Conservation (phyloP, 2,113 vertebrate species). For the Cheilinus undulatus region DNA sequence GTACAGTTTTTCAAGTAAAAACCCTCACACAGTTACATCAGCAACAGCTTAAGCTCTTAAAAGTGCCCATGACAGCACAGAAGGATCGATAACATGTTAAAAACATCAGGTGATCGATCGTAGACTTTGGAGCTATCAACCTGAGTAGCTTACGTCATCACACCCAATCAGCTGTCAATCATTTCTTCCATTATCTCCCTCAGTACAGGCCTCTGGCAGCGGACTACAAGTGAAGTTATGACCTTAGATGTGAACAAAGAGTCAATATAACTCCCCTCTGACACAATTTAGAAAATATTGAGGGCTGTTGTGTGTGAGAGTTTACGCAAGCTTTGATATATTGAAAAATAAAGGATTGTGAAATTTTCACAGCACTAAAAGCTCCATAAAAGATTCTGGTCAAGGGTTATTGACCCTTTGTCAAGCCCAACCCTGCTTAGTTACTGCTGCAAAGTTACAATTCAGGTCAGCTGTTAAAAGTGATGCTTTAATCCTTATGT, state of each 20-base stretch:
- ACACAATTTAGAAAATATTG: background rate
- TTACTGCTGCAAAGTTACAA: too few relatives aligned
- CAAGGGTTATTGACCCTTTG: too few relatives aligned
- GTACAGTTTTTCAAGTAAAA: too few relatives aligned
- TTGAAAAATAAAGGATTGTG: background rate
- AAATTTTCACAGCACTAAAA: background rate
- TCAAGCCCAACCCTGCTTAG: too few relatives aligned
- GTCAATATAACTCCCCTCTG: background rate
- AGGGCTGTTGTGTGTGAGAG: background rate
- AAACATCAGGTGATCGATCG: background rate
- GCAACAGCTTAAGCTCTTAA: too few relatives aligned
- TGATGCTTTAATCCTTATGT: too few relatives aligned
- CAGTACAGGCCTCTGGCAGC: background rate
- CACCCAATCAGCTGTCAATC: slow-evolving; percentile 16
- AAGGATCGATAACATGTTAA: background rate
- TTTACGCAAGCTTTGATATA: background rate
- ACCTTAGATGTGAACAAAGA: background rate
- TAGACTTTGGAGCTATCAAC: slow-evolving; percentile 24
- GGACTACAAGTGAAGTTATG: background rate
- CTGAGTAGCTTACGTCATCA: background rate
- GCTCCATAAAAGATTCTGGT: background rate
- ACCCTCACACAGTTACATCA: too few relatives aligned
- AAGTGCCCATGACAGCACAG: background rate
- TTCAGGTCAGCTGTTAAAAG: too few relatives aligned
- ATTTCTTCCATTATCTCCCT: slow-evolving; percentile 8